phyloP scores from a whole-genome alignment of 2,797 vertebrate genomes.

The Malurus splendens region DNA sequence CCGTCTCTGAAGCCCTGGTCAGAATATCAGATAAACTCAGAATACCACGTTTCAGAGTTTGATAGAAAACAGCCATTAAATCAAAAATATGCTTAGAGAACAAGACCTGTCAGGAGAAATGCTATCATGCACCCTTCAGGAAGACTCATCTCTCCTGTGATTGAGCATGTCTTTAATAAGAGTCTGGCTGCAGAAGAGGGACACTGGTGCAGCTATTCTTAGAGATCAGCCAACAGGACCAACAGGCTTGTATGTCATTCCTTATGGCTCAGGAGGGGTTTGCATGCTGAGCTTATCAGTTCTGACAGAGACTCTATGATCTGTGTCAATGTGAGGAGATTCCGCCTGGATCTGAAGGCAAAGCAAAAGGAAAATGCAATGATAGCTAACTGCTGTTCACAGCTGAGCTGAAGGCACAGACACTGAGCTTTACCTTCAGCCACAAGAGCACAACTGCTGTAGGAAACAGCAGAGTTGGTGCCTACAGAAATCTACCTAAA shows the following conservation, averaged over 20 bases:
- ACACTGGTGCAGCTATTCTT: conserved; percentile 7
- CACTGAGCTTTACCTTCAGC: background rate
- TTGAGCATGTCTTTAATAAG: background rate
- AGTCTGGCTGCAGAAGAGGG: background rate
- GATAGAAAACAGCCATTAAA: background rate
- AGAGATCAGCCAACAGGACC: conserved; percentile 19
- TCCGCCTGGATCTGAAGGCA: background rate
- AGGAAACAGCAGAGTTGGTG: background rate
- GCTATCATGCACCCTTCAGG: background rate
- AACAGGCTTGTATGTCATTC: conserved; percentile 20
- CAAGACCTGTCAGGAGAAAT: background rate
- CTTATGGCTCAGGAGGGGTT: conserved; percentile 8
- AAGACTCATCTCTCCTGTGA: background rate
- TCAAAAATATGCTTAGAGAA: background rate
- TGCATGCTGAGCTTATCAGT: conserved; percentile 36
- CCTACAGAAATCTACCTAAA: background rate
- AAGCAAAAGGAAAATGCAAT: background rate
- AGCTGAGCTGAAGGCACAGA: conserved; percentile 8
- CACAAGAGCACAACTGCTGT: background rate
- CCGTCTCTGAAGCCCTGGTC: background rate
- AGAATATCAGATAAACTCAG: background rate
- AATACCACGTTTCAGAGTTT: background rate
- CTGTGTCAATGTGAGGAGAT: conserved; percentile 28
- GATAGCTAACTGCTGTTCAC: conserved; percentile 9
- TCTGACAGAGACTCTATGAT: conserved; percentile 57